phyloP scores from a whole-genome alignment of 2,888 invertebrate genomes.

The Gortyna flavago region DNA sequence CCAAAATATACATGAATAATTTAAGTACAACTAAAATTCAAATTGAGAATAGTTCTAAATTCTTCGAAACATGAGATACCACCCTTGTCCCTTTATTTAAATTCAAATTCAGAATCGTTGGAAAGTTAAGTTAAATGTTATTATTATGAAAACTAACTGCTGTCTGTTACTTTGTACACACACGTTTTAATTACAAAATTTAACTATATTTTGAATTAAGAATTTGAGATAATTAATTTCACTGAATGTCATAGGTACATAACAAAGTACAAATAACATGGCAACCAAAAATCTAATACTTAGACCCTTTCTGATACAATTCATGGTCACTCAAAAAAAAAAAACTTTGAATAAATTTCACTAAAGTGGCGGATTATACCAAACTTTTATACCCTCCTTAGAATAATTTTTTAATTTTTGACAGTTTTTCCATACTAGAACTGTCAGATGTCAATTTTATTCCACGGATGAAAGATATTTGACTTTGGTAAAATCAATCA shows the following conservation, averaged over 20 bases:
- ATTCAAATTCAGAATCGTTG: slow-evolving; percentile 47
- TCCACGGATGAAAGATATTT: no score
- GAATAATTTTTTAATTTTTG: no score
- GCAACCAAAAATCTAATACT: no score
- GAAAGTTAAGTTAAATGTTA: slow-evolving; percentile 19
- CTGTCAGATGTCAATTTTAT: no score
- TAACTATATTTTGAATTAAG: background rate
- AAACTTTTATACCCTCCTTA: no score
- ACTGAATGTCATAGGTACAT: background rate
- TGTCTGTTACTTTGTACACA: background rate
- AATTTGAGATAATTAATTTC: background rate
- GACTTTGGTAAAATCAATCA: no score
- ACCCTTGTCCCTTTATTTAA: slow-evolving; percentile 51
- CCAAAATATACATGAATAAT: background rate
- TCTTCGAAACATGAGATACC: slow-evolving; percentile 34
- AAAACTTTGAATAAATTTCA: no score
- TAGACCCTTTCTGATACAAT: no score
- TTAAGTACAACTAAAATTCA: slow-evolving; percentile 9
- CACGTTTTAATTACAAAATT: background rate
- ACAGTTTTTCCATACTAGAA: no score
- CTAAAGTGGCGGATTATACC: no score
- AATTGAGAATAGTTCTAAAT: slow-evolving; percentile 20
- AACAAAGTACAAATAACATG: no score
- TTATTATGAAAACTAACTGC: background rate
- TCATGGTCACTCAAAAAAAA: no score